Conservation (phyloP, 2,888 invertebrate genomes). For the Drosophila subquinaria region DNA sequence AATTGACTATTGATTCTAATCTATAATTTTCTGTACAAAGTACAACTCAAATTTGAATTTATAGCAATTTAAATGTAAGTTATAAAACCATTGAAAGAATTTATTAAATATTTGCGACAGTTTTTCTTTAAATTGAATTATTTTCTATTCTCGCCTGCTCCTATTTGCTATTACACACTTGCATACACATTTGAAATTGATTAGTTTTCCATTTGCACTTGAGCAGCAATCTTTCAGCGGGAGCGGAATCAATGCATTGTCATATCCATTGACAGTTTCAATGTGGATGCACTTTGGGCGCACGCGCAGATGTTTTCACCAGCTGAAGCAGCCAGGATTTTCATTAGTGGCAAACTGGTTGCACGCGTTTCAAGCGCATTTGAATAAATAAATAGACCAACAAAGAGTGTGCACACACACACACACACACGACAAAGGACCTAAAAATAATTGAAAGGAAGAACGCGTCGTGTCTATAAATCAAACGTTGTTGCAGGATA, state of each 20-base stretch:
- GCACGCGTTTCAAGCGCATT: constrained; percentile 43
- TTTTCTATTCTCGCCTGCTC: neutral
- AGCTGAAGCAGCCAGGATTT: constrained; percentile 56
- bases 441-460: constrained; percentile 56
- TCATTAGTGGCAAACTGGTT: constrained; percentile 56
- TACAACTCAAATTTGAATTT: no score
- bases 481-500: constrained; percentile 69
- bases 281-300: constrained; percentile 49
- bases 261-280: constrained; percentile 25
- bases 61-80: no score
- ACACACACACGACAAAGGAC: constrained; percentile 35
- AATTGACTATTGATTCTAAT: no score
- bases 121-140: constrained; percentile 4
- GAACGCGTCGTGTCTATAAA: constrained; percentile 61
- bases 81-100: no score
- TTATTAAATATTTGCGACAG: neutral
- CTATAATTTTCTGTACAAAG: no score
- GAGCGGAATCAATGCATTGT: constrained; percentile 29
- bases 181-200: constrained; percentile 21
- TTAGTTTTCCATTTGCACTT: constrained; percentile 19
- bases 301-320: constrained; percentile 70
- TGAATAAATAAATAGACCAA: constrained; percentile 72
- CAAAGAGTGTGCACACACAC: constrained; percentile 32
- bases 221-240: constrained; percentile 31
- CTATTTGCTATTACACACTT: neutral